Conservation (phyloP, 1,140 invertebrate species). For the Drosophila mojavensis region DNA sequence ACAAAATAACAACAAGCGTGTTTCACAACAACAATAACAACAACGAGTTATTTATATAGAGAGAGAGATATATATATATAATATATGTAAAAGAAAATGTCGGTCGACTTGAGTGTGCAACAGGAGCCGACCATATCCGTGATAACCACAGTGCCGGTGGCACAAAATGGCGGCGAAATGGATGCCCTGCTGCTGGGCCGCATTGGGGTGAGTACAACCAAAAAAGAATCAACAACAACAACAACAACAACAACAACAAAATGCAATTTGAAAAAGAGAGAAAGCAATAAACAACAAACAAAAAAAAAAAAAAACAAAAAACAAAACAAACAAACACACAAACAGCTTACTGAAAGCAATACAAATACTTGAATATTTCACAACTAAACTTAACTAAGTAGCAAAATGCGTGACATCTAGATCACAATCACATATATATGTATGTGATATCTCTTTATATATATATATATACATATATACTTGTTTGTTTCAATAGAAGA, state of each 20-base stretch:
- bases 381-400: constrained; percentile 61
- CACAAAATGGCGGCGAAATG: constrained; percentile 88
- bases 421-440: constrained; percentile 9
- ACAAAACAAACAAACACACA: constrained; percentile 32
- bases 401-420: constrained; percentile 72
- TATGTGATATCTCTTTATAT: constrained; percentile 7
- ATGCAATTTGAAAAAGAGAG: no score
- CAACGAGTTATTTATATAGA: constrained; percentile 10
- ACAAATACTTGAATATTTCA: constrained; percentile 35
- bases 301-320: neutral
- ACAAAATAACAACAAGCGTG: neutral
- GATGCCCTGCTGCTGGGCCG: constrained; percentile 89
- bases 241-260: constrained; percentile 4
- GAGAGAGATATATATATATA: neutral
- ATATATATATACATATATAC: neutral
- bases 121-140: constrained; percentile 80
- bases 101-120: constrained; percentile 76
- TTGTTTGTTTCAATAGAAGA: constrained; percentile 1
- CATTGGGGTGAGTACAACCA: constrained; percentile 87
- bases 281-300: neutral
- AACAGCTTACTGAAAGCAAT: constrained; percentile 26
- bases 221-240: neutral
- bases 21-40: constrained; percentile 30
- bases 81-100: constrained; percentile 50
- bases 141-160: constrained; percentile 83